Conservation (phyloP, 2,113 vertebrate species). For the Xenotilapia caudafasciata region DNA sequence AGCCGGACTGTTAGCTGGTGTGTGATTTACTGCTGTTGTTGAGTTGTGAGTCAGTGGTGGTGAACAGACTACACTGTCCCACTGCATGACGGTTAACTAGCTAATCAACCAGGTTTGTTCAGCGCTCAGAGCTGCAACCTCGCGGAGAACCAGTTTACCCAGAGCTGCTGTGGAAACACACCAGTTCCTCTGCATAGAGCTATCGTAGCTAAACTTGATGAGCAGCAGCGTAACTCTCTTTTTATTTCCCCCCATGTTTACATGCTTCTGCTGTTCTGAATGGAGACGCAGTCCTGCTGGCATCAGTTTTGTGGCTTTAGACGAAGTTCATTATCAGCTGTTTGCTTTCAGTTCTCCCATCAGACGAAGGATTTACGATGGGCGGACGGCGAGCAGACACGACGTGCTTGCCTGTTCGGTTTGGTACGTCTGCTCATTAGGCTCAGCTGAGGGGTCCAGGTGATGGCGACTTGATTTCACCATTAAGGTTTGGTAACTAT, state of each 20-base stretch:
- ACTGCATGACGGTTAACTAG: background rate
- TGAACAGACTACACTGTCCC: background rate
- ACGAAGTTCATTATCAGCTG: background rate
- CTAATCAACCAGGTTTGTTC: background rate
- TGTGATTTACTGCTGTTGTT: background rate
- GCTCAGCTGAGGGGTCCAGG: background rate
- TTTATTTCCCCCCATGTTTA: background rate
- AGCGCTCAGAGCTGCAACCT: background rate
- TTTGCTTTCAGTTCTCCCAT: background rate
- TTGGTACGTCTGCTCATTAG: background rate
- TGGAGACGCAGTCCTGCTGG: background rate
- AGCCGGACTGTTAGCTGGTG: background rate
- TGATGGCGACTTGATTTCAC: background rate
- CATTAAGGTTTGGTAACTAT: background rate
- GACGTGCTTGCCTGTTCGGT: fast-evolving
- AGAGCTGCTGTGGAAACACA: background rate
- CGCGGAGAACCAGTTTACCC: background rate
- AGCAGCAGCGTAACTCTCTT: fast-evolving
- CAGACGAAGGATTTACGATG: background rate
- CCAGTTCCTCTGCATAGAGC: background rate
- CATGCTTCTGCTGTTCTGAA: background rate
- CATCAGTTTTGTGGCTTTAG: background rate
- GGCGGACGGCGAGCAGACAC: background rate
- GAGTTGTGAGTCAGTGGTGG: background rate
- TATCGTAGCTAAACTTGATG: background rate